These are phyloP conservation scores for Aepyceros melampus DNA, from an alignment of 2,113 vertebrate species.

Conservation along the genomic window DNA sequence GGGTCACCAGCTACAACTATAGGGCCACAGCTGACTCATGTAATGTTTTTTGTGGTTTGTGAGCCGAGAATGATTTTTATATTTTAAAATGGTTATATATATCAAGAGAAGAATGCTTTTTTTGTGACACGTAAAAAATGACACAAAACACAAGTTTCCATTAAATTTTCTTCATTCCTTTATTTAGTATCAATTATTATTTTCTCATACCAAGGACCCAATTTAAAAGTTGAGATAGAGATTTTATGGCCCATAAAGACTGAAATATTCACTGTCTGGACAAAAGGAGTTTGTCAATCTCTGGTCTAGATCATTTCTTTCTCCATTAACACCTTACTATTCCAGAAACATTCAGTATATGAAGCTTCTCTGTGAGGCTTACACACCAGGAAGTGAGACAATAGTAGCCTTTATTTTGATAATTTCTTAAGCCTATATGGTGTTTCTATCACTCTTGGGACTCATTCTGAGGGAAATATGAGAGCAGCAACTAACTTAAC, in stretches of 20 bases:
- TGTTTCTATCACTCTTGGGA: background rate
- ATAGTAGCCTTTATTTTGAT: background rate
- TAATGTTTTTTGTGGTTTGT: background rate
- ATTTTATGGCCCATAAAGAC: background rate
- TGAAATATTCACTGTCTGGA: background rate
- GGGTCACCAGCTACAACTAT: fast-evolving
- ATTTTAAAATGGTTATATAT: background rate
- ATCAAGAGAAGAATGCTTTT: background rate
- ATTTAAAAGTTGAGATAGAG: background rate
- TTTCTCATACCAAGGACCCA: background rate
- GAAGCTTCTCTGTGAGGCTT: background rate
- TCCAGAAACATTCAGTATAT: background rate
- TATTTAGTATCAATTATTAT: background rate
- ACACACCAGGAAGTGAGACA: background rate
- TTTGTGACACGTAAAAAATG: background rate
- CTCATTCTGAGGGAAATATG: background rate
- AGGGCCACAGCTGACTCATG: background rate
- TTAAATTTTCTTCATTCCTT: background rate
- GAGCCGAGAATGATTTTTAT: background rate
- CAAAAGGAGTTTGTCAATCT: background rate
- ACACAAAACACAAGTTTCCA: background rate
- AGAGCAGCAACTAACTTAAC: background rate
- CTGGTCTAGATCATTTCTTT: background rate
- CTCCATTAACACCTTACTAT: background rate
- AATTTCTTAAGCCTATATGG: background rate